Percentiles rank a stretch among this genome's conserved stretches.
Conservation (phyloP, 2,797 vertebrate species). For the Pterois miles region DNA sequence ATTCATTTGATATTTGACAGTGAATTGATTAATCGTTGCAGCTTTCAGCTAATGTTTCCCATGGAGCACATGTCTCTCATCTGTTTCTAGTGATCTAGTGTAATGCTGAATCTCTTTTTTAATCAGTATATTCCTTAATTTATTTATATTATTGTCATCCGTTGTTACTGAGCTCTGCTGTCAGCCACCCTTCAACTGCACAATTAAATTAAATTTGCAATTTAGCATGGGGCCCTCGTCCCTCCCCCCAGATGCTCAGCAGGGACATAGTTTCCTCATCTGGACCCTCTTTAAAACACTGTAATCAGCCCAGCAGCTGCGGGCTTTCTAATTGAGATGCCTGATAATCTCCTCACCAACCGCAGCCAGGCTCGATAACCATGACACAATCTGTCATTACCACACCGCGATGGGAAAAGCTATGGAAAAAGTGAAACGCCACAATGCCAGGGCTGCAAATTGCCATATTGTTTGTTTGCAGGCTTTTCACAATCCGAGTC, state of each 20-base stretch:
- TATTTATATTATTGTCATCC: constrained; percentile 67
- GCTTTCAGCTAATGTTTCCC: neutral
- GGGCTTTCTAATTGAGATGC: constrained; percentile 78
- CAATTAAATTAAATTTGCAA: constrained; percentile 72
- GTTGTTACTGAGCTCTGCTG: constrained; percentile 62
- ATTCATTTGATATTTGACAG: too few species aligned
- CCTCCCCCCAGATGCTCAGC: constrained; percentile 51
- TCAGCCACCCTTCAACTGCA: constrained; percentile 60
- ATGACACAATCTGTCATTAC: constrained; percentile 77
- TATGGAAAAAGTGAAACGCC: constrained; percentile 65
- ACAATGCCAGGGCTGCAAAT: constrained; percentile 45
- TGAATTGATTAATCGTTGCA: too few species aligned
- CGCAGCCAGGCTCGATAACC: constrained; percentile 72
- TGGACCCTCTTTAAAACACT: constrained; percentile 73
- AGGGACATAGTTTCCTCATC: constrained; percentile 73
- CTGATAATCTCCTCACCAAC: constrained; percentile 77
- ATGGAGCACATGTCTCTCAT: constrained; percentile 50
- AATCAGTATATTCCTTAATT: constrained; percentile 59
- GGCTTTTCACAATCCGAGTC: constrained; percentile 46
- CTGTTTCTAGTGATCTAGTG: constrained; percentile 10
- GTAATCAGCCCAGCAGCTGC: constrained; percentile 75
- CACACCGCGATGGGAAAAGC: constrained; percentile 47
- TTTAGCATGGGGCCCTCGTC: constrained; percentile 56
- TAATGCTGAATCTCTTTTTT: constrained; percentile 53
- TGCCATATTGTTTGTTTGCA: constrained; percentile 68